A percentile compares a stretch with the other conserved stretches of the same genome.
These are phyloP conservation scores for Sylvilagus bachmani DNA, from an alignment of 2,113 vertebrate genomes.

Conservation along the genomic window DNA sequence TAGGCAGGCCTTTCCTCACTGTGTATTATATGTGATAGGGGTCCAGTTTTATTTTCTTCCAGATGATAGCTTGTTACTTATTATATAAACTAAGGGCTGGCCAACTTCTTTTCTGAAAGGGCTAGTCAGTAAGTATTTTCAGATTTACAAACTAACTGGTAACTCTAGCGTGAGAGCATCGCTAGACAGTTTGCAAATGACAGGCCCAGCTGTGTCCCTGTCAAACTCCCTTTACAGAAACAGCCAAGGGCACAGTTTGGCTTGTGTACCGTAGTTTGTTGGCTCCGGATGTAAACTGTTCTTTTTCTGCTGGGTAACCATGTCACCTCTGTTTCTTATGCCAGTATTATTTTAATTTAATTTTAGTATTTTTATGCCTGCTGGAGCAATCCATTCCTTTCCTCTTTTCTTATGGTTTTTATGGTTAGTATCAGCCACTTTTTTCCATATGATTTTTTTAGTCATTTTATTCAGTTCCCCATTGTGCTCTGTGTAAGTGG, in stretches of 20 bases:
- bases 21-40: not conserved
- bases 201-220: not conserved
- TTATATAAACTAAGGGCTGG: constrained; percentile 20
- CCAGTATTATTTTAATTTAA: constrained; percentile 38
- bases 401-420: not conserved
- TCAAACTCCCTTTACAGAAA: constrained; percentile 40
- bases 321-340: constrained; percentile 1
- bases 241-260: constrained; percentile 3
- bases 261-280: not conserved
- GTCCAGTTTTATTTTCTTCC: not conserved
- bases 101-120: constrained; percentile 10
- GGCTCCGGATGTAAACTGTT: not conserved
- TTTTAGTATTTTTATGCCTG: constrained; percentile 19
- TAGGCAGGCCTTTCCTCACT: not conserved
- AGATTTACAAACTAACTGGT: constrained; percentile 20
- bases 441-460: constrained; percentile 11
- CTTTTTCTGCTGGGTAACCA: not conserved
- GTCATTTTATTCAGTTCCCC: not conserved
- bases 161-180: constrained; percentile 3
- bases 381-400: not conserved
- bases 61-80: not conserved
- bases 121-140: constrained; percentile 43
- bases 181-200: constrained; percentile 8
- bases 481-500: not conserved
- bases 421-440: not conserved